These are phyloP conservation scores for Luperina nickerlii DNA, from an alignment of 2,888 invertebrate genomes.

Conservation along the genomic window DNA sequence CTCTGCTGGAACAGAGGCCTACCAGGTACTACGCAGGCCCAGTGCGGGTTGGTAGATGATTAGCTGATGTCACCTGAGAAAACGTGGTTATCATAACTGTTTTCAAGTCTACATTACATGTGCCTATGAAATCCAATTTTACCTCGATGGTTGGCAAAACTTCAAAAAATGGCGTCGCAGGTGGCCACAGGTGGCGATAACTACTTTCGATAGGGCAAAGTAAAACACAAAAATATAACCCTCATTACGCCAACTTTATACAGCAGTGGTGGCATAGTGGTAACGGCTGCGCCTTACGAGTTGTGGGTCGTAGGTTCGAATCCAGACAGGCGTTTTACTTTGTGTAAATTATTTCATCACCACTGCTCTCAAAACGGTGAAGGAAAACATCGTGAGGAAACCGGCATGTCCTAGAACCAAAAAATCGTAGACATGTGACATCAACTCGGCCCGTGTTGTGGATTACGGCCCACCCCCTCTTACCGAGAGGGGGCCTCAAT, in stretches of 20 bases:
- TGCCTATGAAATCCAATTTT: neutral
- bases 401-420: neutral
- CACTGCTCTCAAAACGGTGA: neutral
- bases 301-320: neutral
- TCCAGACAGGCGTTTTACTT: neutral
- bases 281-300: neutral
- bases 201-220: neutral
- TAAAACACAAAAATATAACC: slow-evolving; percentile 1
- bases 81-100: neutral
- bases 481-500: neutral
- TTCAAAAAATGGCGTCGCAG: neutral
- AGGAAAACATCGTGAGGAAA: neutral
- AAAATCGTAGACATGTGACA: neutral
- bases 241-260: neutral
- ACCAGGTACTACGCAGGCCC: too few relatives aligned
- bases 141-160: neutral
- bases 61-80: neutral
- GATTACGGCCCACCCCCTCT: neutral
- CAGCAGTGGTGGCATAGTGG: neutral
- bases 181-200: neutral
- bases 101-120: neutral
- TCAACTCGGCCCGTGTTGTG: neutral
- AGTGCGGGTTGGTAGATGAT: too few relatives aligned
- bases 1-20: too few relatives aligned
- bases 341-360: neutral